Evolutionary conservation across 2,797 vertebrate species (phyloP).

Genomic region (Graptemys geographica): DNA sequence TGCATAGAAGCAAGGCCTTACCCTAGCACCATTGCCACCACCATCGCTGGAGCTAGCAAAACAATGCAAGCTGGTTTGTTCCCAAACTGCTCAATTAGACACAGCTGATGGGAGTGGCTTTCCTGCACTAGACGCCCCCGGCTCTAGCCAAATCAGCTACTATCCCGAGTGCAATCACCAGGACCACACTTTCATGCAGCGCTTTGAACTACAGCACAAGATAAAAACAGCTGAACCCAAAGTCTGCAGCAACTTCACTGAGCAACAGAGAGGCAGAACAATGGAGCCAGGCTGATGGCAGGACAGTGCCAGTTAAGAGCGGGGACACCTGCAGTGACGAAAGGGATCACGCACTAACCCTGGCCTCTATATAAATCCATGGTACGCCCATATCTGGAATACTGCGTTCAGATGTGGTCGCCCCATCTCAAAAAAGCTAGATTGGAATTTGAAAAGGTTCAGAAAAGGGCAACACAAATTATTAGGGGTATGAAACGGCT

Average conservation of each 20-base stretch:
- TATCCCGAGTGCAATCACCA: neutral
- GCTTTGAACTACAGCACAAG: neutral
- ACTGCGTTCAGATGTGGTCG: too few species aligned
- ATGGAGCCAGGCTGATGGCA: neutral
- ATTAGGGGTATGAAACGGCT: too few species aligned
- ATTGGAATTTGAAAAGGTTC: too few species aligned
- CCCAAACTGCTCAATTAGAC: neutral
- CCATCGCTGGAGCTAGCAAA: neutral
- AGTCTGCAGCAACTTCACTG: neutral
- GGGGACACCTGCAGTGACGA: neutral
- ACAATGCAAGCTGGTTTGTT: neutral
- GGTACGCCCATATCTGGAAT: too few species aligned
- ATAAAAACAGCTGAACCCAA: neutral
- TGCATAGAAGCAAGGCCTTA: neutral
- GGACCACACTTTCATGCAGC: neutral
- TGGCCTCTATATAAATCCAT: neutral
- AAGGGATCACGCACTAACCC: neutral
- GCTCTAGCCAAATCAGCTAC: neutral
- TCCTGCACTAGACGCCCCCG: neutral
- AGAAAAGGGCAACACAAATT: too few species aligned
- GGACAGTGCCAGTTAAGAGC: neutral
- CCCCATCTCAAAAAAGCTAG: too few species aligned
- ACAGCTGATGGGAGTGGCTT: neutral
- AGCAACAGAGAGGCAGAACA: neutral
- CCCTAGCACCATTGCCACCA: neutral